A percentile compares a stretch with the other conserved stretches of the same genome.
Evolutionary conservation across 2,797 vertebrate genomes (phyloP).

Genomic region (Perodicticus potto): DNA sequence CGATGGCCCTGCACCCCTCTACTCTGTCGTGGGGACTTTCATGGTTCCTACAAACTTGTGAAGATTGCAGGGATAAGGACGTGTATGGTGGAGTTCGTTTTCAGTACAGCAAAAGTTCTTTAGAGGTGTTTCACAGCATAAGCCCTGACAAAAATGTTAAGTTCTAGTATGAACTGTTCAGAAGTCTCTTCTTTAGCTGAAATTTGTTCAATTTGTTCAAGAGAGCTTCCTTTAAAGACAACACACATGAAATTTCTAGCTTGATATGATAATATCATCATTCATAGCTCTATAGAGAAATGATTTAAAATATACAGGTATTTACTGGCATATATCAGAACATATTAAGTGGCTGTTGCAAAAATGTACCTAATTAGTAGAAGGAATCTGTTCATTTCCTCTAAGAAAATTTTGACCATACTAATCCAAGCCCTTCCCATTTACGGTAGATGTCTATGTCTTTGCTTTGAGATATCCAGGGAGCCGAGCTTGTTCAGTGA

Average conservation of each 20-base stretch:
- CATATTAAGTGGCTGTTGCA: accelerated
- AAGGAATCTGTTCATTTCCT: neutral
- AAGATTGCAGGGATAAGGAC: neutral
- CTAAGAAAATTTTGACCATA: neutral
- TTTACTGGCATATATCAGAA: neutral
- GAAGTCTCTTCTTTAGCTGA: neutral
- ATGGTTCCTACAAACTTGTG: neutral
- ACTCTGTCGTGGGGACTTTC: too few species aligned
- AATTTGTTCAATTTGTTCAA: neutral
- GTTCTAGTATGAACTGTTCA: accelerated
- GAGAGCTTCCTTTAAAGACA: neutral
- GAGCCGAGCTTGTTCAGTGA: neutral
- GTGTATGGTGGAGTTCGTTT: neutral
- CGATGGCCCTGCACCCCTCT: neutral
- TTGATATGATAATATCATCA: neutral
- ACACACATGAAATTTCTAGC: neutral
- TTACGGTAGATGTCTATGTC: accelerated
- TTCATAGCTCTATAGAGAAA: neutral
- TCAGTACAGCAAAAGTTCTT: neutral
- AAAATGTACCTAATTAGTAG: neutral
- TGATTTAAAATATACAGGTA: too few species aligned
- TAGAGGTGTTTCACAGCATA: neutral
- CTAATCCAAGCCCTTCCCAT: too few species aligned
- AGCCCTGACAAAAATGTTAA: neutral
- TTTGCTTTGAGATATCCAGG: neutral